Base-by-base conservation (phyloP, 2,888 invertebrate genomes). In the Glaucopsyche alexis region DNA sequence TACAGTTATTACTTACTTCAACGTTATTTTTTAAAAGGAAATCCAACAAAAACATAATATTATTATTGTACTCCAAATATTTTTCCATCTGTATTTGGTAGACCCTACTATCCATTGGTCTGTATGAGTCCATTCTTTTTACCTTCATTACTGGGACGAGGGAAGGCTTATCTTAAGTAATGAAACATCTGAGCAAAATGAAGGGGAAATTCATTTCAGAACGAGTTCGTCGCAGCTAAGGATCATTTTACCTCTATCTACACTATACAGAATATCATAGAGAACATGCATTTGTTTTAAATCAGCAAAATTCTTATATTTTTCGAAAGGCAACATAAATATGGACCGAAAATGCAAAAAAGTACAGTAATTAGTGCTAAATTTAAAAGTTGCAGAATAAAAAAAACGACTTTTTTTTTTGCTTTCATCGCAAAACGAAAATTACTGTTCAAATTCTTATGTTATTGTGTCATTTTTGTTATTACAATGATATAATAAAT, bases 21-120 rank as follows among this genome's bases (percentile, higher is more conserved):
- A 3, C 29, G 29, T 29, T 29, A 29, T 29, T 45, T 14, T 29
- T 45, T 14, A 40, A 29, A 2, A 65, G 40, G 2, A 55, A 14
- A 65, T 13, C 40, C 16, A 66, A 3, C 3, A 29, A 65, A 73
- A 29, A 16, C 49, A 16, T 69, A 50, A 65, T n/a, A n/a, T 3
- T 29, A 70, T 16, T 52, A 60, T 60, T 19, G 4, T 72, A 73
- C 47, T 29, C 69, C 70, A 29, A 60, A 73, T 71, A 74, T 64
- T 19, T 67, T 55, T 49, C 55, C 64, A 49, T 42, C 60, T 13
- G 29, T 47, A 47, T 60, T 7, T 60, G 60, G 29, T 29, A 38
- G 19, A 55, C 55, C 55, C 19, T 11, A 1, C 6, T 65, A 8
- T 71, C 40, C 60, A 38, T 29, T 29, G 60, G 60, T 38, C 60